Evolutionary conservation across 2,797 vertebrate genomes (phyloP), one percentile per base, ranked within the genome.

Genomic region (Acipenser ruthenus): DNA sequence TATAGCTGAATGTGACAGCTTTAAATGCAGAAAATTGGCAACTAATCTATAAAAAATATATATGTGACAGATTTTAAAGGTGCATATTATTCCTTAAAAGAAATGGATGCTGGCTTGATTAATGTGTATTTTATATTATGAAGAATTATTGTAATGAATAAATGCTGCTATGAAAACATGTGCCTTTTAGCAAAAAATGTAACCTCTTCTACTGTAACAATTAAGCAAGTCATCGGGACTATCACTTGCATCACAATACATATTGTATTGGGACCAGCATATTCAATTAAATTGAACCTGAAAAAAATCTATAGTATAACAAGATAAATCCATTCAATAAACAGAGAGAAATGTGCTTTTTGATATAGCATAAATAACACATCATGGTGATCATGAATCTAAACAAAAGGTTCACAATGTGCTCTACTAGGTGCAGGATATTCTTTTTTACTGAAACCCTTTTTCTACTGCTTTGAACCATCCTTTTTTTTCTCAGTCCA

Each of bases 1-100:
- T 66, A 13, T 79, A 74, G 77, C 74, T 68, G 71, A 67, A 81
- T 84, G 84, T 87, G 89, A 89, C 89, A 88, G 23, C 90, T 90
- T 89, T 90, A 86, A 89, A 88, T 86, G 89, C 84, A 80, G 75
- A 81, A 77, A 83, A 90, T 89, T 84, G 83, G 89, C 89, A 81
- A 81, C 87, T 83, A 78, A 81, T 80, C 87, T 83, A 78, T 83
- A 89, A 86, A 75, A 64, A 65, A 82, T 82, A 89, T 1, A 18
- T 18, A 18, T 18, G 84, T 86, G 87, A 86, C 76, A 47, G 82
- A 82, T 86, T 85, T 89, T 87, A 84, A 90, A 90, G 89, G 87
- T 37, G 23, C 23, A 82, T 85, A 83, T 84, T 86, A 84, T 81
- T 75, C 76, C 74, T 62, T 72, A 71, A 63, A 62, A 69, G 51